These are phyloP conservation scores for Epinotia brunnichana DNA, from an alignment of 2,888 invertebrate species.

Conservation along the genomic window DNA sequence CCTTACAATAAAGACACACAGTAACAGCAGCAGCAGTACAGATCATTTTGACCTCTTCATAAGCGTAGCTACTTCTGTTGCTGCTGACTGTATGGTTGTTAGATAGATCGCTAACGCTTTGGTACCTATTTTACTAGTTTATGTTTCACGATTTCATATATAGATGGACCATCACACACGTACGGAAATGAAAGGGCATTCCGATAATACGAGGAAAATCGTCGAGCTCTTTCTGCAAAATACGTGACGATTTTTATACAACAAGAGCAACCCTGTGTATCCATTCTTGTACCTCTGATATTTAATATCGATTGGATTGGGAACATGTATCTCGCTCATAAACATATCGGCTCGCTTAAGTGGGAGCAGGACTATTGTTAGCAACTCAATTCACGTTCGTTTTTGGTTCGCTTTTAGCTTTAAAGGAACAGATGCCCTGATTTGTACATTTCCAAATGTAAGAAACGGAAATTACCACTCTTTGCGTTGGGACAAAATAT, in stretches of 20 bases:
- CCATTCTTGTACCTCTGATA: neutral
- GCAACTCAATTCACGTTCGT: neutral
- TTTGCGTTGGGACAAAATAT: conserved; percentile 10
- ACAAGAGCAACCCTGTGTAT: neutral
- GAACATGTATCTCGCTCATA: neutral
- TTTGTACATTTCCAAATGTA: conserved; percentile 25
- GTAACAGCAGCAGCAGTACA: no score
- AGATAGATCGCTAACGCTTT: neutral
- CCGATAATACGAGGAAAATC: conserved; percentile 15
- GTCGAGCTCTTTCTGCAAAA: conserved; percentile 1
- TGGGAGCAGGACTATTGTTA: neutral
- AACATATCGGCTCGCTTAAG: neutral
- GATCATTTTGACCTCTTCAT: no score
- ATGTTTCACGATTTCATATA: neutral
- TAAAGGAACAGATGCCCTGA: neutral
- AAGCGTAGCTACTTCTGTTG: no score
- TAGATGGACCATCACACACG: neutral
- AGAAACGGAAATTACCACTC: conserved; percentile 29
- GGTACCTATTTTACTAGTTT: neutral
- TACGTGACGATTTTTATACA: conserved; percentile 2
- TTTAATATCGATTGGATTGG: neutral
- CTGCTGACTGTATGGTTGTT: no score
- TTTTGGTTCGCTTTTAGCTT: neutral
- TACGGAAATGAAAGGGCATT: conserved; percentile 22
- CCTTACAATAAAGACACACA: no score